Conservation (phyloP, 2,888 invertebrate species). For the Rugalucina vietnamica region DNA sequence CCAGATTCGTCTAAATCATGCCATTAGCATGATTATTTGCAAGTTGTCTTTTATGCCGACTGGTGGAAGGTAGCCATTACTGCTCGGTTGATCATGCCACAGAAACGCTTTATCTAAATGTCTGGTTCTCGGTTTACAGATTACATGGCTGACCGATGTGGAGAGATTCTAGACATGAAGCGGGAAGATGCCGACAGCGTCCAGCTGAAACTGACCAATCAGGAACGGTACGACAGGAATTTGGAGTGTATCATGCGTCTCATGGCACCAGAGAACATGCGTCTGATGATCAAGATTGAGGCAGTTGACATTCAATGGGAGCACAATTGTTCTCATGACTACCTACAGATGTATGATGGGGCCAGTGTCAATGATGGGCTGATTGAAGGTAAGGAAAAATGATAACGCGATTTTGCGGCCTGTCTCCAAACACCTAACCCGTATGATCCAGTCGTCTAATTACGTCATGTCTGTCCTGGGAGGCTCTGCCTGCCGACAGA, state of each 20-base stretch:
- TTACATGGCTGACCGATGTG: constrained; percentile 51
- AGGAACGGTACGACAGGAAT: constrained; percentile 34
- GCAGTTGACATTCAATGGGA: constrained; percentile 27
- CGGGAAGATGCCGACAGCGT: constrained; percentile 23
- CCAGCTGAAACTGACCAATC: constrained; percentile 46
- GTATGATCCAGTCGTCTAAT: too few relatives aligned
- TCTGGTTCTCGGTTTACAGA: constrained; percentile 35
- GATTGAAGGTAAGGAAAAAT: neutral
- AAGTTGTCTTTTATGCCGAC: too few relatives aligned
- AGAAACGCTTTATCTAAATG: too few relatives aligned
- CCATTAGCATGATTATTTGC: too few relatives aligned
- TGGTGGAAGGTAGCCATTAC: too few relatives aligned
- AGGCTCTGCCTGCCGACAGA: too few relatives aligned
- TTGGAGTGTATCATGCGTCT: constrained; percentile 49
- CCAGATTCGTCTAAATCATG: too few relatives aligned
- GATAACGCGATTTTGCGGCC: neutral
- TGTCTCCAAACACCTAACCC: neutral
- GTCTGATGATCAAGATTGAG: constrained; percentile 35
- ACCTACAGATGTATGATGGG: constrained; percentile 42
- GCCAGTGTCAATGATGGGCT: neutral
- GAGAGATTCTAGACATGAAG: constrained; percentile 37
- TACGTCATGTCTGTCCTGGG: neutral
- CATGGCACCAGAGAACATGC: constrained; percentile 36
- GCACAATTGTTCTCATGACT: constrained; percentile 33
- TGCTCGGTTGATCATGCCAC: too few relatives aligned